phyloP scores from a whole-genome alignment of 2,888 invertebrate species.

The Icerya purchasi region DNA sequence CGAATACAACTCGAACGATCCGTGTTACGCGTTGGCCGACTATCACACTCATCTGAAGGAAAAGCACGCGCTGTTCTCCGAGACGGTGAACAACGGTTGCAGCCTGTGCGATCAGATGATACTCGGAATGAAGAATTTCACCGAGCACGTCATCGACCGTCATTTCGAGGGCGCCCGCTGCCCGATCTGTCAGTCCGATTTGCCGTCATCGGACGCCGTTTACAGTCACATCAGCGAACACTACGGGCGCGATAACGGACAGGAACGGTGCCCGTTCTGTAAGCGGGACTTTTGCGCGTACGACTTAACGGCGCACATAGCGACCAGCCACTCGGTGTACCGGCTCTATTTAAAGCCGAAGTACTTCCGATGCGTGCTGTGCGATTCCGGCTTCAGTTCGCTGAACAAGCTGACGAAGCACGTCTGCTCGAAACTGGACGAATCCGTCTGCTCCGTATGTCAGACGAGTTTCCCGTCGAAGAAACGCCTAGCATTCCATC shows the following conservation, averaged over 20 bases:
- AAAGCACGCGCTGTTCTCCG: background rate
- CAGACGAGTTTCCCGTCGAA: constrained; percentile 31
- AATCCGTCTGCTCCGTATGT: constrained; percentile 20
- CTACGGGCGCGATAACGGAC: background rate
- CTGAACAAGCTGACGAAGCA: background rate
- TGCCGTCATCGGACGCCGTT: background rate
- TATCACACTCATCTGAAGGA: background rate
- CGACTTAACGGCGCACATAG: background rate
- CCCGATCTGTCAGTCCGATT: background rate
- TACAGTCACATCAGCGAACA: background rate
- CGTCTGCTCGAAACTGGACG: background rate
- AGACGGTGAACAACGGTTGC: background rate
- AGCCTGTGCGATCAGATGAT: background rate
- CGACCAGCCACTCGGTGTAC: background rate
- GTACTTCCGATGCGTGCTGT: background rate
- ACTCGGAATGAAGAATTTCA: background rate
- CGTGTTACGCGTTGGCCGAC: background rate
- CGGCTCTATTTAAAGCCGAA: background rate
- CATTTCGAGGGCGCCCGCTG: background rate
- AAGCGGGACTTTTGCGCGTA: background rate
- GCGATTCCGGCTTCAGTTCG: background rate
- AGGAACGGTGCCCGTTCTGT: background rate
- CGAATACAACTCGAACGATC: background rate
- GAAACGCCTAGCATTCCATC: constrained; percentile 32
- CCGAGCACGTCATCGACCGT: background rate